Percentiles rank a stretch among this genome's conserved stretches.
phyloP scores from a whole-genome alignment of 2,113 vertebrate species.

The Ictidomys tridecemlineatus region DNA sequence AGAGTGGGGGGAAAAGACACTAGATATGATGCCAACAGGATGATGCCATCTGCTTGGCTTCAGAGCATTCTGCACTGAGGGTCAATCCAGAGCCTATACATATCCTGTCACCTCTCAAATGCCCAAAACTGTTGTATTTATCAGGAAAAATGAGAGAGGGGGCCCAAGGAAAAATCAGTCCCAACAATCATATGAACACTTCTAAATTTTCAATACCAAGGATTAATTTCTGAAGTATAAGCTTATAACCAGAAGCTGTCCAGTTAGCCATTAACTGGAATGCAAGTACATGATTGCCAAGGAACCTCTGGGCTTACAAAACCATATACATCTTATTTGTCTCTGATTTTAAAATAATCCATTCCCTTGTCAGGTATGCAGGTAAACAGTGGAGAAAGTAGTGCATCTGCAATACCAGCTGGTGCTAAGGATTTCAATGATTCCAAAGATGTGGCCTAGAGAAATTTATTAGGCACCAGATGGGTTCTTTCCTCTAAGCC shows the following conservation, averaged over 20 bases:
- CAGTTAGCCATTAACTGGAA: too few relatives aligned
- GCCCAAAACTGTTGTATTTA: neutral
- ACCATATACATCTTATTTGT: too few relatives aligned
- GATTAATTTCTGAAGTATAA: slow-evolving; percentile 34
- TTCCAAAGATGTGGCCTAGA: slow-evolving; percentile 94
- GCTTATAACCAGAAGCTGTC: neutral
- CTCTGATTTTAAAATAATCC: too few relatives aligned
- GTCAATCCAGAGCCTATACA: neutral
- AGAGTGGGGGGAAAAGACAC: neutral
- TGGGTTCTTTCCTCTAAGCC: slow-evolving; percentile 87
- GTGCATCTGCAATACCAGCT: slow-evolving; percentile 92
- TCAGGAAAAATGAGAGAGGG: neutral
- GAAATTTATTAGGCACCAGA: slow-evolving; percentile 94
- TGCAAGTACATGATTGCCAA: too few relatives aligned
- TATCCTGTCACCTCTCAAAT: neutral
- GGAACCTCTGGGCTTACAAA: too few relatives aligned
- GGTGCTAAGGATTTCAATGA: slow-evolving; percentile 92
- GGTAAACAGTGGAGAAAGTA: slow-evolving; percentile 91
- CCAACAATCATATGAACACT: neutral
- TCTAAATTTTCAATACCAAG: slow-evolving; percentile 32
- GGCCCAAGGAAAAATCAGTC: neutral
- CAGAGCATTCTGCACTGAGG: neutral
- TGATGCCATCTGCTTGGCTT: neutral
- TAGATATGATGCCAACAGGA: neutral
- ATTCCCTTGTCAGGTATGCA: too few relatives aligned